phyloP scores from a whole-genome alignment of 2,888 invertebrate genomes.

The Abscondita cerata region DNA sequence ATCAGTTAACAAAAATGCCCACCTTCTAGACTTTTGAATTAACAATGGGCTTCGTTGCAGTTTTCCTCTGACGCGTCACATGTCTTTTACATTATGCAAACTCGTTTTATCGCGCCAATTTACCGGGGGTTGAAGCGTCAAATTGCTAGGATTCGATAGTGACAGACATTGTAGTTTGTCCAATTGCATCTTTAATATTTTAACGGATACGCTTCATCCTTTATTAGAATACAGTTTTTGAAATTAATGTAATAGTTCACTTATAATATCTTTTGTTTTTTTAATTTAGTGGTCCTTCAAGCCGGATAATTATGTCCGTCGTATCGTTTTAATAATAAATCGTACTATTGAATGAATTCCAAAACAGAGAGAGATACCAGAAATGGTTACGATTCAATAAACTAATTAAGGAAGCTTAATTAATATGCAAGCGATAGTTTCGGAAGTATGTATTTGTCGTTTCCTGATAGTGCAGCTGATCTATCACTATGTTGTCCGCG shows the following conservation, averaged over 20 bases:
- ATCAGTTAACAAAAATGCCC: constrained; percentile 18
- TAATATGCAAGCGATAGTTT: constrained; percentile 51
- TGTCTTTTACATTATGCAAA: constrained; percentile 40
- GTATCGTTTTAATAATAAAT: no score
- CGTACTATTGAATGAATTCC: no score
- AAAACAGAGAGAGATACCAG: no score
- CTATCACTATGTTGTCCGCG: constrained; percentile 47
- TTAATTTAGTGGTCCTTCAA: no score
- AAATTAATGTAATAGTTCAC: no score
- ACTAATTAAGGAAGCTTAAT: constrained; percentile 28
- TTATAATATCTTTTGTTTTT: no score
- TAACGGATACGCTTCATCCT: no score
- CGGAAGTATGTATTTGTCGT: constrained; percentile 54
- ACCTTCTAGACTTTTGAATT: constrained; percentile 35
- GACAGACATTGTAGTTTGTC: constrained; percentile 4
- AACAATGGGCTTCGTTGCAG: constrained; percentile 33
- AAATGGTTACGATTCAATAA: background rate
- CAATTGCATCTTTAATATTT: no score
- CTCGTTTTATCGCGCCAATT: constrained; percentile 23
- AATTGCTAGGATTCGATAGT: background rate
- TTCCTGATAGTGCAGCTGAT: constrained; percentile 52
- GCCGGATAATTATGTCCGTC: no score
- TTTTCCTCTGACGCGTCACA: constrained; percentile 37
- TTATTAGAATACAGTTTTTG: no score
- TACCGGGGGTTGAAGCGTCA: constrained; percentile 9